A percentile compares a stretch with the other conserved stretches of the same genome.
Conservation (phyloP, 2,888 invertebrate genomes). For the Gerris lacustris region DNA sequence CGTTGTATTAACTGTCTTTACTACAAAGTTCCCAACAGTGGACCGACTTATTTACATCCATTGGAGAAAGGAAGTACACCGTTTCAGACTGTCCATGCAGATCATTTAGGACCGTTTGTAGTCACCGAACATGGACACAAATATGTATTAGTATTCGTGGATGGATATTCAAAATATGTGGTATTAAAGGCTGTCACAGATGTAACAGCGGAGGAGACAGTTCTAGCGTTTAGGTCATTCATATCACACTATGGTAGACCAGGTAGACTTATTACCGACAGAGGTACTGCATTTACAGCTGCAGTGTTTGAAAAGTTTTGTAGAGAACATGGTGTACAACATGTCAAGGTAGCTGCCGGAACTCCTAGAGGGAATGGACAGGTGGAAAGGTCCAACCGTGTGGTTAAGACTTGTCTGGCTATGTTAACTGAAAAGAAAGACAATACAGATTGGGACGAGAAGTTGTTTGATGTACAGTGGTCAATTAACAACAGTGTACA, state of each 20-base stretch:
- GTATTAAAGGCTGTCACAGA: background rate
- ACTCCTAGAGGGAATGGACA: constrained; percentile 4
- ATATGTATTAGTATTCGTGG: background rate
- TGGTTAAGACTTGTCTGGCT: background rate
- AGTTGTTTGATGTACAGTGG: background rate
- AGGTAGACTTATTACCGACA: background rate
- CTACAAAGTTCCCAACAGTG: background rate
- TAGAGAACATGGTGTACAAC: background rate
- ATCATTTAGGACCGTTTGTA: background rate
- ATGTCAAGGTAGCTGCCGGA: background rate
- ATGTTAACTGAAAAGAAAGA: background rate
- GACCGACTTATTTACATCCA: background rate
- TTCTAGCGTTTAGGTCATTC: background rate
- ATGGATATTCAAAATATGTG: background rate
- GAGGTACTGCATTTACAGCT: background rate
- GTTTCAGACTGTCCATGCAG: background rate
- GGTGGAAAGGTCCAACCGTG: constrained; percentile 2
- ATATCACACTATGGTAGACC: background rate
- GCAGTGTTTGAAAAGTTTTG: background rate
- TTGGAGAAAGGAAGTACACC: background rate
- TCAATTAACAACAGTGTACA: background rate
- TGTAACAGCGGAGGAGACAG: background rate
- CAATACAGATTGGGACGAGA: background rate
- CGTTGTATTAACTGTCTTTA: background rate
- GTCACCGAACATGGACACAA: background rate